Base-by-base conservation (phyloP, 2,888 invertebrate genomes). In the Gnatocerus cornutus region DNA sequence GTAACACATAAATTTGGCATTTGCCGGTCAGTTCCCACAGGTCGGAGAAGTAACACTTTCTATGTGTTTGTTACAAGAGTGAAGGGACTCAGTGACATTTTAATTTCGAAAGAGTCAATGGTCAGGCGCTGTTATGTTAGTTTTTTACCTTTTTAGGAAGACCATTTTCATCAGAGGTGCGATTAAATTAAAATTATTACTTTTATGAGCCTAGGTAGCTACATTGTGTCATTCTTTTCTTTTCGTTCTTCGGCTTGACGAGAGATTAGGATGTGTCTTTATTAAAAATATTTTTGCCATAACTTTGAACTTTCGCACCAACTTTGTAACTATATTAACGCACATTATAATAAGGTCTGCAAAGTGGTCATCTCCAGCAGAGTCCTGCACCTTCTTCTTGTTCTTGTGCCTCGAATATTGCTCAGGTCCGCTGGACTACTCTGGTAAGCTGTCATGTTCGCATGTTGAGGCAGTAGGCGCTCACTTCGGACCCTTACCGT, bases 361-460 rank as follows among this genome's bases (percentile, higher is more conserved):
- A 14, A 9, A 27, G 29, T 2, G 14, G 2, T n/a, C 5, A 1
- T 30, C 7, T n/a, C 37, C 53, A 53, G 10, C 8, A 6, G 12
- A 0, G 30, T 53, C 27, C 12, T 53, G 13, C 29, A 33, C 21
- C 12, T 13, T 37, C 12, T 7, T 8, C 8, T 0, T n/a, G 53
- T 30, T 10, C 53, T 10, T 33, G 8, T 2, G 7, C 37, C 9
- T 58, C 64, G 16, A 41, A n/a, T 9, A 13, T 7, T 56, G 68
- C 13, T 66, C 58, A 74, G 76, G 75, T 65, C 74, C 65, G 71
- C 71, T 75, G 73, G 64, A 74, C 72, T 53, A 53, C 74, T 75
- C 76, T 75, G 75, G 76, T 76, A 76, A 75, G 73, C 75, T 76
- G 76, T 76, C 76, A 75, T 76, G 76, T 76, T 76, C 73, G 69